Evolutionary conservation across 2,113 vertebrate species (phyloP).

Genomic region (Narcine bancroftii): DNA sequence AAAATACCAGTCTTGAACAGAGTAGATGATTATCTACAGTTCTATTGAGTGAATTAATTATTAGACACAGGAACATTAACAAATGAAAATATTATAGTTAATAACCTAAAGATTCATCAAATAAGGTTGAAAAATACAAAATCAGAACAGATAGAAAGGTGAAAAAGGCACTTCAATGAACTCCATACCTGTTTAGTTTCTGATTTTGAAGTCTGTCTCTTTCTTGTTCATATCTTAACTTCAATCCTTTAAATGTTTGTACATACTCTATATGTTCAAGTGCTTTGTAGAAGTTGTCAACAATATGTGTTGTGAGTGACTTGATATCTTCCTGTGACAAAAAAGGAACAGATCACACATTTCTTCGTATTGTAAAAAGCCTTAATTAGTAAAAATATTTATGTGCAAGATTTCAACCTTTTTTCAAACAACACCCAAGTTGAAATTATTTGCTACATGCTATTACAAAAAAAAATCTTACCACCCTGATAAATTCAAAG

Average conservation of each 20-base stretch:
- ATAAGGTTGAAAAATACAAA: too few species aligned
- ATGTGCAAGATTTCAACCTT: neutral
- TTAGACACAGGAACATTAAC: too few species aligned
- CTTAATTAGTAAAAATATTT: neutral
- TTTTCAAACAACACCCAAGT: neutral
- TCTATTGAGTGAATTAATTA: too few species aligned
- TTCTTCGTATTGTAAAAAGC: neutral
- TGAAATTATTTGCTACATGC: neutral
- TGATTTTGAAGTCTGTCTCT: conserved; percentile 82
- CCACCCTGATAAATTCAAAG: conserved; percentile 98
- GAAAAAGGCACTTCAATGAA: neutral
- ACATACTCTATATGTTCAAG: conserved; percentile 97
- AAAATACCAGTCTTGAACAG: too few species aligned
- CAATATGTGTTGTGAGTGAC: conserved; percentile 93
- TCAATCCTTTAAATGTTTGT: conserved; percentile 96
- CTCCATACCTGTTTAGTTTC: conserved; percentile 78
- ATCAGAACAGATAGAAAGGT: neutral
- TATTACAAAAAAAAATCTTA: conserved; percentile 52
- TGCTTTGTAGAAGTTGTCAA: conserved; percentile 97
- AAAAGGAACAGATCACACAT: conserved; percentile 39
- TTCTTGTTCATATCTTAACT: conserved; percentile 93
- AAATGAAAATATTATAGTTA: too few species aligned
- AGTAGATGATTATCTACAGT: too few species aligned
- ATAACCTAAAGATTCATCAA: too few species aligned
- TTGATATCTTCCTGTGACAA: conserved; percentile 84